Conservation (phyloP, 2,113 vertebrate genomes). For the Phylloscopus trochilus region DNA sequence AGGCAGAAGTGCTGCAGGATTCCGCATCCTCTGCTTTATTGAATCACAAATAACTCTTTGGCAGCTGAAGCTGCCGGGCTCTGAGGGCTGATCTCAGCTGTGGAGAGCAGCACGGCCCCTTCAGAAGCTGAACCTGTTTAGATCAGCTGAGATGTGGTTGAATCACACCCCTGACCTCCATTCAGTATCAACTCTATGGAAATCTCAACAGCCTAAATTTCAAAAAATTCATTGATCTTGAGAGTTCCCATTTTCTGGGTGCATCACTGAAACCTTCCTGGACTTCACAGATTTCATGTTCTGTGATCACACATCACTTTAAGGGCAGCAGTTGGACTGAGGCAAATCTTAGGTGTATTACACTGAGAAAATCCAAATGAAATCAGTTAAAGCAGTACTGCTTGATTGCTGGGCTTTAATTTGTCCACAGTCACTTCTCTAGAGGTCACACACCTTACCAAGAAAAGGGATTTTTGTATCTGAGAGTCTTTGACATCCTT, state of each 20-base stretch:
- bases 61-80: neutral
- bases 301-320: neutral
- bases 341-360: neutral
- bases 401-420: neutral
- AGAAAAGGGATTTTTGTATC: neutral
- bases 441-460: neutral
- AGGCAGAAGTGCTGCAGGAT: slow-evolving; percentile 18
- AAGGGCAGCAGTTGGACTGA: neutral
- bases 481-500: neutral
- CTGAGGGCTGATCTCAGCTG: neutral
- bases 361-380: neutral
- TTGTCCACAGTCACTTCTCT: neutral
- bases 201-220: neutral
- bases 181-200: neutral
- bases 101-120: neutral
- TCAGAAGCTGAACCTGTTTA: neutral
- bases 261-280: neutral
- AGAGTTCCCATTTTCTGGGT: neutral
- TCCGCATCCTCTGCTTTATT: slow-evolving; percentile 9
- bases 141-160: neutral
- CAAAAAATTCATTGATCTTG: neutral
- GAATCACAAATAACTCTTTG: neutral
- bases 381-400: neutral
- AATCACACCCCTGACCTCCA: neutral
- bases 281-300: neutral